A percentile compares a stretch with the other conserved stretches of the same genome.
Conservation (phyloP, 1,140 invertebrate genomes). For the Leptinotarsa texana region DNA sequence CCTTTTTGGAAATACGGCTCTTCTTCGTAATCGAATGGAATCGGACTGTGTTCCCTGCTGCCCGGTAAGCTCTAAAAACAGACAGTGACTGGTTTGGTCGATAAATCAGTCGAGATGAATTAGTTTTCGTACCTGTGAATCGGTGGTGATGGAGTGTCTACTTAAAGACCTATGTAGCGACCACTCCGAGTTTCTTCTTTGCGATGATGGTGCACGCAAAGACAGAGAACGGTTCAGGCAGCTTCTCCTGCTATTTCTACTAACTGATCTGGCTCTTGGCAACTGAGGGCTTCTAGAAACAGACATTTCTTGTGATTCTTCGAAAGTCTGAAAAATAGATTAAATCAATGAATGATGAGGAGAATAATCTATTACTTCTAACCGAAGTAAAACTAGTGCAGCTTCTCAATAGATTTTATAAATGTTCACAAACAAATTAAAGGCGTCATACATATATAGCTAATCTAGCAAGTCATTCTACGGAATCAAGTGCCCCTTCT, state of each 20-base stretch:
- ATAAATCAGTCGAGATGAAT: not conserved
- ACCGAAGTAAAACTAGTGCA: no score
- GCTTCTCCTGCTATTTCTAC: constrained; percentile 38
- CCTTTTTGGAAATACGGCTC: constrained; percentile 35
- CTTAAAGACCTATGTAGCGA: constrained; percentile 61
- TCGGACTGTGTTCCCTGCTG: constrained; percentile 56
- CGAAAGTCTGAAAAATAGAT: constrained; percentile 57
- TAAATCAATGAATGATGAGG: not conserved
- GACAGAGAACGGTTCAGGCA: constrained; percentile 58
- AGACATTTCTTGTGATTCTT: constrained; percentile 45
- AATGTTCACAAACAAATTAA: no score
- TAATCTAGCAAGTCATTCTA: no score
- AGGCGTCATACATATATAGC: no score
- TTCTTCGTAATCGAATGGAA: constrained; percentile 51
- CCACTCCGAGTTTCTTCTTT: constrained; percentile 49
- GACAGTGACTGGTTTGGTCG: not conserved
- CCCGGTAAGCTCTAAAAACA: constrained; percentile 50
- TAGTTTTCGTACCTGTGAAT: constrained; percentile 61
- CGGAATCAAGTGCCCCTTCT: no score
- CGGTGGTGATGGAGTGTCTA: constrained; percentile 66
- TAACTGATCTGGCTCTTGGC: constrained; percentile 32
- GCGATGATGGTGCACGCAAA: constrained; percentile 50
- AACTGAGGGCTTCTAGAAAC: constrained; percentile 32
- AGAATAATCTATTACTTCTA: not conserved
- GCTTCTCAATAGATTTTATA: no score